These are phyloP conservation scores for Drosophila basisetae DNA, from an alignment of 2,888 invertebrate genomes.

Conservation along the genomic window DNA sequence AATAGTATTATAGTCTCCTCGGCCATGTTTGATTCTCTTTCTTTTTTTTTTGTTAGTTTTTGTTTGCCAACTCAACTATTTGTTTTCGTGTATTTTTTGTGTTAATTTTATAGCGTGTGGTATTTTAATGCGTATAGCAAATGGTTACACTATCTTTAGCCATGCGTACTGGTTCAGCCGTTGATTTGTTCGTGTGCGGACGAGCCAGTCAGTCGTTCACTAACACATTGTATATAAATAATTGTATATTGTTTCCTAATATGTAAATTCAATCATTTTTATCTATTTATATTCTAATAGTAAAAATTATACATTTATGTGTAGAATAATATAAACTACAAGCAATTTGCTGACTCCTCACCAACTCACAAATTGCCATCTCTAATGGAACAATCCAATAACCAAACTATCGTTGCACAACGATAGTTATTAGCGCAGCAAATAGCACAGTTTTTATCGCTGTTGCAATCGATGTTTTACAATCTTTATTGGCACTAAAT, in stretches of 20 bases:
- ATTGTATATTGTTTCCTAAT: not conserved
- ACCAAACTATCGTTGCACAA: not conserved
- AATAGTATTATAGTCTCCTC: slow-evolving; percentile 94
- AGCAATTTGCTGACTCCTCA: not conserved
- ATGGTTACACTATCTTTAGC: slow-evolving; percentile 2
- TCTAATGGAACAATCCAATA: not conserved
- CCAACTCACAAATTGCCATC: slow-evolving; percentile 1
- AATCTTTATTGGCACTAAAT: slow-evolving; percentile 7
- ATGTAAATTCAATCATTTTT: not conserved
- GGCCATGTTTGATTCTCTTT: slow-evolving; percentile 54
- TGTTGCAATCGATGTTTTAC: slow-evolving; percentile 20
- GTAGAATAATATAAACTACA: not conserved
- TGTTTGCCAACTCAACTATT: slow-evolving; percentile 57
- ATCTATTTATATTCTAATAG: not conserved
- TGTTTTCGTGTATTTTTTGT: not conserved
- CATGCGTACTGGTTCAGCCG: no score
- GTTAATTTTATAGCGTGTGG: not conserved
- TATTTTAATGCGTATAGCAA: not conserved
- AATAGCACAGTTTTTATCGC: not conserved
- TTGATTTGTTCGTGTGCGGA: not conserved
- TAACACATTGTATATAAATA: not conserved
- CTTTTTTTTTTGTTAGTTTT: slow-evolving; percentile 3
- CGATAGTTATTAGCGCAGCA: not conserved
- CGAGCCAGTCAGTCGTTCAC: not conserved
- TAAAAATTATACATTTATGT: not conserved